phyloP scores from a whole-genome alignment of 2,797 vertebrate species.

The Amazona finschi region DNA sequence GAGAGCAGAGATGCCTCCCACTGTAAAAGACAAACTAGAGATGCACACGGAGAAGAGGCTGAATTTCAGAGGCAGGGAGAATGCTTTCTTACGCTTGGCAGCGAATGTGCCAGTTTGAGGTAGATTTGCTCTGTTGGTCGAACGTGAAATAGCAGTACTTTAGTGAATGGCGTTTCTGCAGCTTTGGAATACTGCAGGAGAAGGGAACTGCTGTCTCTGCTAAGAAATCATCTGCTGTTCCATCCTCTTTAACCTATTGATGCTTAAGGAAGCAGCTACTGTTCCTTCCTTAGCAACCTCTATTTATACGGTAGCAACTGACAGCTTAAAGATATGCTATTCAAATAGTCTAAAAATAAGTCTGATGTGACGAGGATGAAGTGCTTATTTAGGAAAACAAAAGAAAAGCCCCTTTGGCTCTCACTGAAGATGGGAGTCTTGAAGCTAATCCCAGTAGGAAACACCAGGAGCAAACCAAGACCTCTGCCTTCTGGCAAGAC shows the following conservation, averaged over 20 bases:
- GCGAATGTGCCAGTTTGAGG: neutral
- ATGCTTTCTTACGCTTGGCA: neutral
- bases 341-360: conserved; percentile 52
- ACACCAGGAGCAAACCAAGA: neutral
- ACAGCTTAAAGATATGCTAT: conserved; percentile 17
- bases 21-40: neutral
- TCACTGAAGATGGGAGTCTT: neutral
- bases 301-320: conserved; percentile 21
- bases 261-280: conserved; percentile 32
- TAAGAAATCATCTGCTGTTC: conserved; percentile 24
- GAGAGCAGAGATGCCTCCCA: neutral
- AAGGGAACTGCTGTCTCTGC: conserved; percentile 32
- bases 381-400: conserved; percentile 7
- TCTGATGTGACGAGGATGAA: neutral
- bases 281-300: conserved; percentile 45
- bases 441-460: neutral
- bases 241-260: neutral
- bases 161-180: neutral
- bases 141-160: neutral
- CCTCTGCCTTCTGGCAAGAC: neutral
- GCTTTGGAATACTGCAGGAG: neutral
- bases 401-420: neutral
- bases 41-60: neutral
- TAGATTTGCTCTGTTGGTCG: neutral
- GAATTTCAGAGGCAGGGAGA: neutral